phyloP scores from a whole-genome alignment of 2,888 invertebrate genomes.

The Diloba caeruleocephala region DNA sequence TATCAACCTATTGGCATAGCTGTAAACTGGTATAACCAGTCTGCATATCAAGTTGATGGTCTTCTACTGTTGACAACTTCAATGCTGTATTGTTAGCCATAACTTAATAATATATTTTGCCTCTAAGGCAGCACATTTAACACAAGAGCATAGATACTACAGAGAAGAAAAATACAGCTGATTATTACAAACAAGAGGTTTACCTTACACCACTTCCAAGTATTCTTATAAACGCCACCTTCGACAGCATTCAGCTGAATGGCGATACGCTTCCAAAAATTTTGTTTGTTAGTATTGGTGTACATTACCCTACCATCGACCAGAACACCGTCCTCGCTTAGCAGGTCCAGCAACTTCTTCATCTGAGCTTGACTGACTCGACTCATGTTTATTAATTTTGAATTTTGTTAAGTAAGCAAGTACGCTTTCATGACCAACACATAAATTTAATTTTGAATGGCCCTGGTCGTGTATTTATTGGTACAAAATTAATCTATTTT shows the following conservation, averaged over 20 bases:
- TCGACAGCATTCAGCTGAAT: conserved; percentile 60
- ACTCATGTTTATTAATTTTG: conserved; percentile 40
- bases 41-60: too few species aligned
- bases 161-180: not conserved
- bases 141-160: too few species aligned
- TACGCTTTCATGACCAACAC: not conserved
- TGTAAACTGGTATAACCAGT: too few species aligned
- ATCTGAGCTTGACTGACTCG: conserved; percentile 62
- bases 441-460: conserved; percentile 4
- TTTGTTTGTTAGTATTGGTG: conserved; percentile 58
- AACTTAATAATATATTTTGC: too few species aligned
- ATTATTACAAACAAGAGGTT: conserved; percentile 2
- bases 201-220: conserved; percentile 70
- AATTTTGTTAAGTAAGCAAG: not conserved
- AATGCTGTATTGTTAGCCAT: too few species aligned
- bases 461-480: too few species aligned
- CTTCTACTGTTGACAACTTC: too few species aligned
- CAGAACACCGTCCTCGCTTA: conserved; percentile 63
- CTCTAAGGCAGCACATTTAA: too few species aligned
- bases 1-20: too few species aligned
- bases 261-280: conserved; percentile 66
- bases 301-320: conserved; percentile 62
- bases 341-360: conserved; percentile 62
- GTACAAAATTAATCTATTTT: too few species aligned
- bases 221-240: conserved; percentile 64